These are phyloP conservation scores for Hypomecis atomaria DNA, from an alignment of 2,888 invertebrate genomes.

Conservation along the genomic window DNA sequence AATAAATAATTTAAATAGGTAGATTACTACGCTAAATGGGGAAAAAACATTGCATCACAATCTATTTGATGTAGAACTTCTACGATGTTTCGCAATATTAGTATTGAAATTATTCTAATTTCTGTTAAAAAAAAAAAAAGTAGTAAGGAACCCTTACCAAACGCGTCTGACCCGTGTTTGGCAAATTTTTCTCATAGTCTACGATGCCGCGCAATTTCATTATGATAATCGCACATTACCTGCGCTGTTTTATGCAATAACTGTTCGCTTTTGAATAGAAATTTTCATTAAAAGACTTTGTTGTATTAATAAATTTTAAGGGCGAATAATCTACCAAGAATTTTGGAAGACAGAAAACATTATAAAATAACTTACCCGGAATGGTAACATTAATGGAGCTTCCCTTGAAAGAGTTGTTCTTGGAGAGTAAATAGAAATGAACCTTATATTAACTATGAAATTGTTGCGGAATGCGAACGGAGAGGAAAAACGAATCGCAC, in stretches of 20 bases:
- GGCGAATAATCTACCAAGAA: slow-evolving; percentile 29
- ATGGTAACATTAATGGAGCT: slow-evolving; percentile 44
- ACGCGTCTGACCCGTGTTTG: too few relatives aligned
- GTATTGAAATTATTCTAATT: too few relatives aligned
- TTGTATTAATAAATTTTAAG: slow-evolving; percentile 47
- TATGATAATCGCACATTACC: slow-evolving; percentile 79
- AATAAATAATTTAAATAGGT: too few relatives aligned
- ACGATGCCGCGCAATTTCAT: slow-evolving; percentile 77
- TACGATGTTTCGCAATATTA: too few relatives aligned
- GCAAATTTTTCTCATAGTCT: slow-evolving; percentile 61
- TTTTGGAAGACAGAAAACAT: slow-evolving; percentile 39
- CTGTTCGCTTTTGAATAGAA: slow-evolving; percentile 56
- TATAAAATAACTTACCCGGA: slow-evolving; percentile 39
- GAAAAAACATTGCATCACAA: too few relatives aligned
- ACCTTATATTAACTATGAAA: slow-evolving; percentile 20
- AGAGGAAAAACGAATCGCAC: neutral
- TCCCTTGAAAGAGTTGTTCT: slow-evolving; percentile 29
- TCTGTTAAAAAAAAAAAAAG: too few relatives aligned
- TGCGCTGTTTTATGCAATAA: slow-evolving; percentile 60
- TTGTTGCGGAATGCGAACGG: slow-evolving; percentile 8
- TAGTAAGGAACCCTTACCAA: too few relatives aligned
- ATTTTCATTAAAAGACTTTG: slow-evolving; percentile 48
- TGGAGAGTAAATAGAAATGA: slow-evolving; percentile 19
- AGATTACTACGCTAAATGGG: too few relatives aligned
- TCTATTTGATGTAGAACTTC: too few relatives aligned